Base-by-base conservation (phyloP, 2,888 invertebrate genomes). In the Cerastis rubricosa region DNA sequence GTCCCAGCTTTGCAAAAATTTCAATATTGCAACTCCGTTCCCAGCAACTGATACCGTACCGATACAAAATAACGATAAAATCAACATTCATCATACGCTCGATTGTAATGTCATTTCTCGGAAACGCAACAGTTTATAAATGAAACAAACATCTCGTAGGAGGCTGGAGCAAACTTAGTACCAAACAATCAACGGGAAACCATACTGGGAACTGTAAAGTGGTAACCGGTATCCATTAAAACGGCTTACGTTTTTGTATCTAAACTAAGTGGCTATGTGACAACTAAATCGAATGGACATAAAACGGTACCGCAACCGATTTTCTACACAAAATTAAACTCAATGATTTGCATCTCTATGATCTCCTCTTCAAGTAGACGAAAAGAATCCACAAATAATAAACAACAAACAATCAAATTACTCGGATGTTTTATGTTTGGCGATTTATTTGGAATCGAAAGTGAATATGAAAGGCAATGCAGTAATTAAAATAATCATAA, bases 61-160 rank as follows among this genome's bases (percentile, higher is more conserved):
- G 72, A 85, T 74, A 89, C 87, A 87, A 87, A 89, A 88, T 88
- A 86, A 83, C 84, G 83, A 86, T 87, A 84, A 87, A 85, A 82
- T 81, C 80, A 85, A 80, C 87, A 86, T 87, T 78, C 84, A 89
- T 88, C 89, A 87, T 84, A 87, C 72, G 69, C 70, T 35, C 85
- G 84, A 81, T 85, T 85, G 86, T 88, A 87, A 88, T 87, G 85
- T 84, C 72, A 83, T 75, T 93, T 92, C 93, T 88, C 73, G 87
- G 93, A 92, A 94, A 80, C 74, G 78, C 71, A 79, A 87, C 79
- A 89, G 91, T 90, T 90, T 90, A 89, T 89, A 89, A 89, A 89
- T 89, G 88, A 90, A 90, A 89, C 89, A 90, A 90, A 91, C 88
- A 83, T 72, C 85, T 88, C 87, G 88, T 90, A 89, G 88, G 91